Conservation (phyloP, 2,888 invertebrate species). For the Drosophila silvestris region DNA sequence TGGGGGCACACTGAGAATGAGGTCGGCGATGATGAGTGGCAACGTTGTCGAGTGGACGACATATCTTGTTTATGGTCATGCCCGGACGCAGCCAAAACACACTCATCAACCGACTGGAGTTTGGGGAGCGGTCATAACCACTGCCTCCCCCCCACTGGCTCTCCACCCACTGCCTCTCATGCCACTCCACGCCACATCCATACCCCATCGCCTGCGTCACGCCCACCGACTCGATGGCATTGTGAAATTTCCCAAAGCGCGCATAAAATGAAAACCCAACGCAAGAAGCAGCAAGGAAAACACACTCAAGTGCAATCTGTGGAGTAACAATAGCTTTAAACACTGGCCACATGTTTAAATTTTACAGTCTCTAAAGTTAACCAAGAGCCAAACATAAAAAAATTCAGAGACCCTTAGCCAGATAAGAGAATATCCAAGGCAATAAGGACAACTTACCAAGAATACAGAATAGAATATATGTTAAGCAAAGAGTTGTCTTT, state of each 20-base stretch:
- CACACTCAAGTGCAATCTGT: constrained; percentile 45
- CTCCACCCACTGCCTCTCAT: neutral
- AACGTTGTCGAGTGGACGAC: constrained; percentile 63
- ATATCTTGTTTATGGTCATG: constrained; percentile 74
- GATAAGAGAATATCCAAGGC: neutral
- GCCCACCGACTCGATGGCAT: constrained; percentile 64
- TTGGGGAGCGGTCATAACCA: constrained; percentile 3
- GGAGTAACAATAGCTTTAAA: constrained; percentile 43
- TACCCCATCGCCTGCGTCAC: neutral
- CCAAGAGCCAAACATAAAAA: neutral
- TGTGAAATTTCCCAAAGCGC: constrained; percentile 76
- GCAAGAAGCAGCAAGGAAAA: constrained; percentile 26
- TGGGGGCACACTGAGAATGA: neutral
- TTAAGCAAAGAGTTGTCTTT: neutral
- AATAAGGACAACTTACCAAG: neutral
- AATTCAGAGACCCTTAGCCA: neutral
- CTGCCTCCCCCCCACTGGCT: too few species aligned
- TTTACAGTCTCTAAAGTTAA: constrained; percentile 19
- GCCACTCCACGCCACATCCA: neutral
- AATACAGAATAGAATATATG: neutral
- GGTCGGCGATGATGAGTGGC: constrained; percentile 56
- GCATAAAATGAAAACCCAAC: constrained; percentile 69
- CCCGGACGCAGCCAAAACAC: constrained; percentile 25
- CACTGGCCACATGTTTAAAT: constrained; percentile 24
- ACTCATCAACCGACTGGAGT: constrained; percentile 33